Conservation (phyloP, 1,140 invertebrate genomes). For the Teleogryllus occipitalis region DNA sequence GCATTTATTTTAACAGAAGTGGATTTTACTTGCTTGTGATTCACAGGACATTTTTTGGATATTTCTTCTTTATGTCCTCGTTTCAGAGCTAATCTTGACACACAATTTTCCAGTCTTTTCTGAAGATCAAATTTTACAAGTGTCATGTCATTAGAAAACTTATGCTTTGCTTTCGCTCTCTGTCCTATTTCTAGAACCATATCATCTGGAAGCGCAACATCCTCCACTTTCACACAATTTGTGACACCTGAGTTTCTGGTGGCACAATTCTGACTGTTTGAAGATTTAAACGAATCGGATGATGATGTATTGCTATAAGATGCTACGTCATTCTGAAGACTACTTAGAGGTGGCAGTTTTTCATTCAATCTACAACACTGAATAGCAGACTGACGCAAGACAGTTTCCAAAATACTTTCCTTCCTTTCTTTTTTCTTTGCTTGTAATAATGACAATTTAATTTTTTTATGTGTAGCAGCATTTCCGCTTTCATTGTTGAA, state of each 20-base stretch:
- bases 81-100: slow-evolving; percentile 22
- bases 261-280: background rate
- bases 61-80: background rate
- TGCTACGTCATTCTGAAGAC: background rate
- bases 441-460: slow-evolving; percentile 17
- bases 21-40: background rate
- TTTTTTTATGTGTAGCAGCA: slow-evolving; percentile 16
- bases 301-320: background rate
- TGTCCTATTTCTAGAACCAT: slow-evolving; percentile 18
- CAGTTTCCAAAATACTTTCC: slow-evolving; percentile 21
- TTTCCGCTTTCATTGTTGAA: slow-evolving; percentile 9
- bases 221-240: background rate
- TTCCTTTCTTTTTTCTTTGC: slow-evolving; percentile 11
- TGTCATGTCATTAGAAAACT: slow-evolving; percentile 15
- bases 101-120: slow-evolving; percentile 26
- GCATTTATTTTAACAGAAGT: background rate
- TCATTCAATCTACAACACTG: background rate
- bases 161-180: slow-evolving; percentile 13
- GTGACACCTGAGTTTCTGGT: slow-evolving; percentile 9
- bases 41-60: slow-evolving; percentile 12
- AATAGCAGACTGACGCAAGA: slow-evolving; percentile 9
- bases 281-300: background rate
- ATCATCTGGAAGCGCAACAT: background rate
- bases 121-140: slow-evolving; percentile 25
- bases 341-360: background rate